Percentiles rank a stretch among this genome's conserved stretches.
Evolutionary conservation across 2,888 invertebrate species (phyloP).

Genomic region (Conchocele bisecta): DNA sequence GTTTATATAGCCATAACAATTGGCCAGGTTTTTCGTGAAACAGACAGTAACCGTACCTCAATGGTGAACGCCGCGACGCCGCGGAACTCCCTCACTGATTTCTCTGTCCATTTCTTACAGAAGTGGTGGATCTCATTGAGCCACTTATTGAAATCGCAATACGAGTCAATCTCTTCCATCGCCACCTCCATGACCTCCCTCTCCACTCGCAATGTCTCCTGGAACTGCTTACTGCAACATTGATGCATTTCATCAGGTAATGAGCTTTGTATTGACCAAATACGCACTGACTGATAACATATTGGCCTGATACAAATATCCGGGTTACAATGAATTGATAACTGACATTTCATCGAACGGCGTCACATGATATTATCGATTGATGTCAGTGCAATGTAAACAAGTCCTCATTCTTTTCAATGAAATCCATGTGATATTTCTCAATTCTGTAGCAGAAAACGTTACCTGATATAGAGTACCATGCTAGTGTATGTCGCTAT

Average conservation of each 20-base stretch:
- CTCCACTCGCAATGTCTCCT: slow-evolving; percentile 66
- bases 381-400: too few relatives aligned
- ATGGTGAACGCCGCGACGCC: slow-evolving; percentile 80
- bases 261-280: too few relatives aligned
- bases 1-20: too few relatives aligned
- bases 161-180: slow-evolving; percentile 77
- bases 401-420: too few relatives aligned
- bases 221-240: slow-evolving; percentile 71
- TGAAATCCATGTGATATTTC: too few relatives aligned
- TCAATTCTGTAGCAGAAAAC: slow-evolving; percentile 74
- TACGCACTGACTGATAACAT: too few relatives aligned
- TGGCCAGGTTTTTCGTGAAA: too few relatives aligned
- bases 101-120: slow-evolving; percentile 77
- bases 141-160: slow-evolving; percentile 79
- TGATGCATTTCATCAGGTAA: too few relatives aligned
- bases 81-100: slow-evolving; percentile 73
- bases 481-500: not conserved
- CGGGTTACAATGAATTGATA: too few relatives aligned
- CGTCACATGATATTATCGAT: too few relatives aligned
- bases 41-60: slow-evolving; percentile 78
- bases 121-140: slow-evolving; percentile 78
- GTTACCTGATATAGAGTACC: not conserved
- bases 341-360: too few relatives aligned
- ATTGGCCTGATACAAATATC: too few relatives aligned
- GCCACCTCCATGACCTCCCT: slow-evolving; percentile 68